Evolutionary conservation across 2,113 vertebrate species (phyloP), one percentile per base, ranked within the genome.

Genomic region (Cyanistes caeruleus): DNA sequence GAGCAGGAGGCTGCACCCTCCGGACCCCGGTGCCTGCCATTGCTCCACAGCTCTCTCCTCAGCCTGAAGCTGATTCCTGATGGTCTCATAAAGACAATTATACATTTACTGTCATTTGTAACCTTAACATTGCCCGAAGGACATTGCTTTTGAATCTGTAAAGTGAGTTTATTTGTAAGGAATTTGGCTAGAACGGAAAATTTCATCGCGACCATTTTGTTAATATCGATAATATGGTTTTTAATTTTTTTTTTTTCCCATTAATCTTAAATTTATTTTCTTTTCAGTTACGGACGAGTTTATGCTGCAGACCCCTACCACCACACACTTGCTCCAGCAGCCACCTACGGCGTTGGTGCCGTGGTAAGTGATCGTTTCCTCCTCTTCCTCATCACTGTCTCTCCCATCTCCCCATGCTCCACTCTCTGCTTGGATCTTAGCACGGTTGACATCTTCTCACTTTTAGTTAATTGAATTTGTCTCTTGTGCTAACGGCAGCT

Each of bases 291-390:
- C 98, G 99, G 99, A 99, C 98, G 99, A 99, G 99, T 99, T 99
- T 99, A 99, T 99, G 99, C 99, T 99, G 98, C 99, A 98, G 99
- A 99, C 98, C 99, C 99, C 99, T 99, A 99, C 99, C 99, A 98
- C 98, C 99, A 99, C 99, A 97, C 99, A 99, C 99, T 99, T 99
- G 98, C 99, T 99, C 99, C 99, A 98, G 99, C 99, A 99, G 98
- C 99, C 98, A 98, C 99, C 99, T 99, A 99, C 99, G 99, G 99
- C 98, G 98, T 99, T 99, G 99, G 99, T 99, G 98, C 99, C 99
- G 98, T 99, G 99, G 99, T 99, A 98, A 99, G 99, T 97, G 68
- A 79, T 64, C 8, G 11, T 92, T 93, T 96, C 94, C 74, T 48
- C 11, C n/a, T 90, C 81, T 94, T 94, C 88, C 95, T 94, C 74